Percentiles rank a stretch among this genome's conserved stretches.
phyloP scores from a whole-genome alignment of 2,888 invertebrate genomes.

The Osmoderma eremita region DNA sequence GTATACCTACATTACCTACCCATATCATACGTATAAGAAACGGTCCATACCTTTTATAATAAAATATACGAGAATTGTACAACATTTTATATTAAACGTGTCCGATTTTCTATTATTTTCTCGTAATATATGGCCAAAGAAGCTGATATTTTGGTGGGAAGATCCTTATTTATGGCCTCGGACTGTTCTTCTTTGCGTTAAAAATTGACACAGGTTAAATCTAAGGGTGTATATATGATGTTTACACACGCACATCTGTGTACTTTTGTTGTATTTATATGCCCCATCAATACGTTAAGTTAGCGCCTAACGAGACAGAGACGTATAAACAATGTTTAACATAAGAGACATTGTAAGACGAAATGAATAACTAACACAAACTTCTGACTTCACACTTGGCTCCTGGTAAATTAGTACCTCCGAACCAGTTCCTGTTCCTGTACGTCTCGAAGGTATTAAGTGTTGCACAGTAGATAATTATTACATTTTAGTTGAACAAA shows the following conservation, averaged over 20 bases:
- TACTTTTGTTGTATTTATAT: constrained; percentile 38
- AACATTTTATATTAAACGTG: constrained; percentile 33
- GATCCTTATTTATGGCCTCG: constrained; percentile 43
- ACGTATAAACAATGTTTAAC: constrained; percentile 53
- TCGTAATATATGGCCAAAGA: constrained; percentile 39
- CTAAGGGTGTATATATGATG: constrained; percentile 34
- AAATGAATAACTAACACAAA: constrained; percentile 52
- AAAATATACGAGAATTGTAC: constrained; percentile 33
- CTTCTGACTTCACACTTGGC: constrained; percentile 50
- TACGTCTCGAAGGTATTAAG: constrained; percentile 40
- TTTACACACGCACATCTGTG: constrained; percentile 34
- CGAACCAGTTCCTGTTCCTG: constrained; percentile 47
- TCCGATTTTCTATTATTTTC: constrained; percentile 37
- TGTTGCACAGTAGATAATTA: constrained; percentile 36
- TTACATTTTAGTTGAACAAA: constrained; percentile 43
- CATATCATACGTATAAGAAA: constrained; percentile 18
- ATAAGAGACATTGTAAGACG: constrained; percentile 51
- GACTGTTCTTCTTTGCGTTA: constrained; percentile 35
- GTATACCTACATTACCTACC: constrained; percentile 35
- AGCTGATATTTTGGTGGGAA: constrained; percentile 42
- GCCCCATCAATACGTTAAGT: constrained; percentile 42
- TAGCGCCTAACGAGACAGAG: constrained; percentile 49
- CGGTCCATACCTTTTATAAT: constrained; percentile 27
- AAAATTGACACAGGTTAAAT: constrained; percentile 40
- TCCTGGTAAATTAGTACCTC: constrained; percentile 41